Evolutionary conservation across 2,888 invertebrate species (phyloP), one percentile per base, ranked within the genome.

Genomic region (Nineta flava): DNA sequence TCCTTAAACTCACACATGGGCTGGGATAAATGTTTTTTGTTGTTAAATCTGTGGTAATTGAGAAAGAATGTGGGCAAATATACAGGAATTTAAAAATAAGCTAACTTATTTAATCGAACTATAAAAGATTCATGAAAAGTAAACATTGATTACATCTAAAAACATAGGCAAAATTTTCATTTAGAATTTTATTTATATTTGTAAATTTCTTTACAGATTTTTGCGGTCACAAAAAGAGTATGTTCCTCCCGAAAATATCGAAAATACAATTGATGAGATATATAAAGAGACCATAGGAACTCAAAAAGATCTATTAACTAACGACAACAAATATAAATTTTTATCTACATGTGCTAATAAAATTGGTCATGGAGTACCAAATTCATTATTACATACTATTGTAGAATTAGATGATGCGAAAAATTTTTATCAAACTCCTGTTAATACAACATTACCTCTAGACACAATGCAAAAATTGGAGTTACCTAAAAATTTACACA

Each of bases 401-500:
- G 74, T 76, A 57, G 82, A 79, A 47, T 72, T 91, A 78, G 83
- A 72, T 53, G 84, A 90, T 61, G 69, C 91, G 1, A 68, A 71
- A 49, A 60, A 73, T 3, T 92, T 86, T 65, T 93, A 91, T 61
- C 61, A 69, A 47, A 83, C 82, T 3, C 76, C 82, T 15, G 76
- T 92, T 2, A 73, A 78, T 54, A 77, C 76, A 0, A 72, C 69
- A 3, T 78, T 82, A 16, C 90, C 91, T 13, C 77, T 80, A 59
- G 91, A 92, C 57, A 73, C 75, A 32, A 62, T 91, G 58, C 76
- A 74, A 53, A 74, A 69, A 52, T 74, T 78, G 61, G 79, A 90
- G 31, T 66, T 95, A 47, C 94, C 95, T 0, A 81, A 83, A 59
- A 96, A 96, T 70, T 66, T 96, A 21, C 83, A 93, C 64, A 73